Evolutionary conservation across 2,113 vertebrate genomes (phyloP).

Genomic region (Varanus komodoensis): DNA sequence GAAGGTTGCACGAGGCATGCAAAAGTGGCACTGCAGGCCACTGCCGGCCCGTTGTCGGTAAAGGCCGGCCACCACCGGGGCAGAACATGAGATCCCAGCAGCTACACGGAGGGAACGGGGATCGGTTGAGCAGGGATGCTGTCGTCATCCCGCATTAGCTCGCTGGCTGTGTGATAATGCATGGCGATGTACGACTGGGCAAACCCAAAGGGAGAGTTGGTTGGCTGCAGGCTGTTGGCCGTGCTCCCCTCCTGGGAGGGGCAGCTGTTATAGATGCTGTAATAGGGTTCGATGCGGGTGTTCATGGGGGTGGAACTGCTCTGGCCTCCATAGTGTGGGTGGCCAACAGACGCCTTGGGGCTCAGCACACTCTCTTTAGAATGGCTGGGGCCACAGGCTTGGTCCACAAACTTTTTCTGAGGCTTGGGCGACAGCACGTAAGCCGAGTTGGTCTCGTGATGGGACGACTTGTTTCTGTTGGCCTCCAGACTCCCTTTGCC

Average conservation of each 20-base stretch:
- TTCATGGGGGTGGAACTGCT: conserved; percentile 94
- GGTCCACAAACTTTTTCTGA: conserved; percentile 90
- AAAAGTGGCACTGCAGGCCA: background rate
- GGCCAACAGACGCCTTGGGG: conserved; percentile 79
- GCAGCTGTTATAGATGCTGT: conserved; percentile 95
- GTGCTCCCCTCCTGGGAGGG: conserved; percentile 85
- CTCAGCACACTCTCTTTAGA: conserved; percentile 88
- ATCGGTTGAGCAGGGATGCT: conserved; percentile 85
- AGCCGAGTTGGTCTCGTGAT: conserved; percentile 96
- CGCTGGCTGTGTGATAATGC: conserved; percentile 87
- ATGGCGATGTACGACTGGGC: conserved; percentile 88
- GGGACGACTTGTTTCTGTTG: conserved; percentile 97
- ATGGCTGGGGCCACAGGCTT: conserved; percentile 91
- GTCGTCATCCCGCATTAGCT: conserved; percentile 83
- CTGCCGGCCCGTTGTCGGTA: background rate
- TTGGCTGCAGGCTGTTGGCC: conserved; percentile 84
- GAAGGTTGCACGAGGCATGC: background rate
- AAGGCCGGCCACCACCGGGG: background rate
- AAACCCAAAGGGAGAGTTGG: conserved; percentile 83
- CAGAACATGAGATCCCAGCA: background rate
- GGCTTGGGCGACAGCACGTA: conserved; percentile 94
- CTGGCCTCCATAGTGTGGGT: conserved; percentile 81
- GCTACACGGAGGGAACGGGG: conserved; percentile 88
- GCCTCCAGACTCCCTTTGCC: conserved; percentile 93
- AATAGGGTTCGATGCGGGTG: conserved; percentile 95